A percentile compares a stretch with the other conserved stretches of the same genome.
phyloP scores from a whole-genome alignment of 1,140 invertebrate genomes.

The Brachionus sp. region DNA sequence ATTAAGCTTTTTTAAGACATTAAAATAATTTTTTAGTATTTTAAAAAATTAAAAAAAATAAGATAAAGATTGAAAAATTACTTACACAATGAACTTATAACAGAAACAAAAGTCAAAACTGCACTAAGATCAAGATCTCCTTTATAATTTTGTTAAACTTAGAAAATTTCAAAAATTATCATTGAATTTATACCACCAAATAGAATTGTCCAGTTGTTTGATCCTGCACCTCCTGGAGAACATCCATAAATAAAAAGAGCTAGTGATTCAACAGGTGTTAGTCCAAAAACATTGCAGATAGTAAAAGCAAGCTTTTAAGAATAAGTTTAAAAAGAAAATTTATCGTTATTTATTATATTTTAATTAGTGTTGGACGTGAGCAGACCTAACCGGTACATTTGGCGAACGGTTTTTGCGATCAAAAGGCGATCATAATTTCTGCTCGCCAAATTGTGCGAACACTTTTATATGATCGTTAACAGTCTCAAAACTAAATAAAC shows the following conservation, averaged over 20 bases:
- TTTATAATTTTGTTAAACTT: background rate
- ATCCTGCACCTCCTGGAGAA: slow-evolving; percentile 31
- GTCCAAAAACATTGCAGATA: background rate
- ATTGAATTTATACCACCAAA: slow-evolving; percentile 13
- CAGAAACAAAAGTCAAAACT: slow-evolving; percentile 37
- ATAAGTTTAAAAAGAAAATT: background rate
- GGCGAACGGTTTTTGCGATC: no score
- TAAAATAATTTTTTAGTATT: background rate
- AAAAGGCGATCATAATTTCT: no score
- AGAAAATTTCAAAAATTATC: background rate
- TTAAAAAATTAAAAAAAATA: background rate
- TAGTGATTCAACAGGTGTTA: background rate
- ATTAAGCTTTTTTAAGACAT: background rate
- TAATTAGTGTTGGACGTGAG: no score
- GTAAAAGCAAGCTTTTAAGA: background rate
- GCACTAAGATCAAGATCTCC: slow-evolving; percentile 40
- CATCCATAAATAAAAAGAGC: slow-evolving; percentile 44
- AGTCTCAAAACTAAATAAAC: no score
- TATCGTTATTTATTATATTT: no score
- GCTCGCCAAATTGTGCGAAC: no score
- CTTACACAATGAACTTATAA: slow-evolving; percentile 32
- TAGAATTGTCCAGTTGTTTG: slow-evolving; percentile 41
- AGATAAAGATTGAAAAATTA: no score
- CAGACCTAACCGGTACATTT: no score
- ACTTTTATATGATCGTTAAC: no score